Base-by-base conservation (phyloP, 2,797 vertebrate genomes). In the Notolepis coatsorum region DNA sequence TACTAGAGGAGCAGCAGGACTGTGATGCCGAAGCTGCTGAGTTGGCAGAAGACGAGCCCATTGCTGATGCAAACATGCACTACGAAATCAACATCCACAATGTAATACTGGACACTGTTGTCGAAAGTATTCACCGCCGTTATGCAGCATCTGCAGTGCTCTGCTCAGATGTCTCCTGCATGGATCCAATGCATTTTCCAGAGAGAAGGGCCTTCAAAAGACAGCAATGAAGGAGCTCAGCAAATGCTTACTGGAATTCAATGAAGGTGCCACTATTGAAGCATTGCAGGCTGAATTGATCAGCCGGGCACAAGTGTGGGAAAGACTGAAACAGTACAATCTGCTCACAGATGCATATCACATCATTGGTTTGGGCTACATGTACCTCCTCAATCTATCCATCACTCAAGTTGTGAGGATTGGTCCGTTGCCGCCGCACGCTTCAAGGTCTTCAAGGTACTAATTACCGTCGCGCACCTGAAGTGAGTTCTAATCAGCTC, bases 131-230 rank as follows among this genome's bases (percentile, higher is more conserved):
- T 18, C 15, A 28, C 7, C 18, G 9, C 6, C 8, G 38, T 8
- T 71, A 47, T 45, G n/a, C 18, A 31, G 41, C 53, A 49, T 53
- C 58, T 66, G 57, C 9, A 61, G 37, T 52, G 18, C 35, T 67
- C 3, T 78, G 37, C 23, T 18, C 41, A 55, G 66, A 75, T 48
- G 42, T 78, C 53, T n/a, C 66, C 3, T 66, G 37, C n/a, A 37
- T 75, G 61, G 46, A 71, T 18, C 61, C 61, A 17, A 71, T 7
- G 18, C 6, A 56, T 23, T 55, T 75, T 15, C 8, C 15, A 64
- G 24, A 15, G 21, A 45, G 3, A 45, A 46, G 4, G 60, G 65
- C 8, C 18, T 73, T 15, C 35, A 3, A 12, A 12, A 20, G 4
- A 9, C 18, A 54, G 33, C 50, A 8, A 6, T 61, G 42, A 13